Evolutionary conservation across 1,140 invertebrate genomes (phyloP).

Genomic region (Drosophila burlai): DNA sequence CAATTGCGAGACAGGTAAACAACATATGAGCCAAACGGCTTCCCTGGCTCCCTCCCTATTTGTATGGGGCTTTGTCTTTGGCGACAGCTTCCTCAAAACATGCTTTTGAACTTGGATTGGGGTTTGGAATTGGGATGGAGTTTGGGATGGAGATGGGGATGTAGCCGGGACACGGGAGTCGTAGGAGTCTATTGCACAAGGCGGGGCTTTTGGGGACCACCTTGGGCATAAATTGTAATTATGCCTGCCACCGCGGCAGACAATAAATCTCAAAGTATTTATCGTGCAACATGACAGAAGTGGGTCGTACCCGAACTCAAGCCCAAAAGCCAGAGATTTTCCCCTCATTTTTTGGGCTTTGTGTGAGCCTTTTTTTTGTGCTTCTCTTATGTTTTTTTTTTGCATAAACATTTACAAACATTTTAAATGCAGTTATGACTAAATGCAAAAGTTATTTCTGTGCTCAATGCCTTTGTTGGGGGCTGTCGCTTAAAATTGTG

Average conservation of each 20-base stretch:
- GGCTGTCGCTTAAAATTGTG: conserved; percentile 78
- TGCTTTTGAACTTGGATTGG: conserved; percentile 68
- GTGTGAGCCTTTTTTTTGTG: conserved; percentile 19
- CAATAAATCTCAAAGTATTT: conserved; percentile 81
- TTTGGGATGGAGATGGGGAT: neutral
- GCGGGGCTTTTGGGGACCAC: conserved; percentile 41
- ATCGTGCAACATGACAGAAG: conserved; percentile 82
- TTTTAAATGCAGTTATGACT: conserved; percentile 83
- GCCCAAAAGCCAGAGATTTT: conserved; percentile 31
- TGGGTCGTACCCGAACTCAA: conserved; percentile 65
- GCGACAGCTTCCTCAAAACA: conserved; percentile 82
- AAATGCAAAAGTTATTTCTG: conserved; percentile 76
- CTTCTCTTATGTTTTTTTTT: conserved; percentile 31
- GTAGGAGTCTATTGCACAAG: conserved; percentile 63
- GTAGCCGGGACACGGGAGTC: conserved; percentile 12
- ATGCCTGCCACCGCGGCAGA: conserved; percentile 77
- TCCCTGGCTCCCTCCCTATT: conserved; percentile 60
- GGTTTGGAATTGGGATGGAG: neutral
- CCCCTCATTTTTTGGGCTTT: conserved; percentile 30
- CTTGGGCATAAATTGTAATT: conserved; percentile 82
- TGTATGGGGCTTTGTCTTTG: conserved; percentile 74
- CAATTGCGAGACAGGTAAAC: conserved; percentile 68
- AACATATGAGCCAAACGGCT: conserved; percentile 51
- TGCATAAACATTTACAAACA: conserved; percentile 61
- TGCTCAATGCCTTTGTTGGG: conserved; percentile 46